phyloP scores from a whole-genome alignment of 2,888 invertebrate species.

The Xylota segnis region DNA sequence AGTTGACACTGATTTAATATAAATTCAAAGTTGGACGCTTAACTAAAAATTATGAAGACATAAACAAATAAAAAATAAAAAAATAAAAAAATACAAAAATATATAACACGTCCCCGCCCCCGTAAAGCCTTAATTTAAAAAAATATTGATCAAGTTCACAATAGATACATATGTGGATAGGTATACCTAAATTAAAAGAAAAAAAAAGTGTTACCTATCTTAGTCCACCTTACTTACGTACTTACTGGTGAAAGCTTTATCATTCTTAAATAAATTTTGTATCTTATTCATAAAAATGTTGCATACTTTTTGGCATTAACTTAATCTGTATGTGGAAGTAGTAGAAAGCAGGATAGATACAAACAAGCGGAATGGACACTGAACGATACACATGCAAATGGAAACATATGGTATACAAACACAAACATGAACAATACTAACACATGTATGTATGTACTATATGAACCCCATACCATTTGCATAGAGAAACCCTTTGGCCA shows the following conservation, averaged over 20 bases:
- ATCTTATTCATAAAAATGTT: constrained; percentile 33
- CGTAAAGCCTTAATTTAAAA: constrained; percentile 16
- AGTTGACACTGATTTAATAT: constrained; percentile 57
- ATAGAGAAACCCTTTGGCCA: constrained; percentile 88
- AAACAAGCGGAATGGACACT: not conserved
- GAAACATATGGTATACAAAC: constrained; percentile 16
- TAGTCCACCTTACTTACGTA: constrained; percentile 29
- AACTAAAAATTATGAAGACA: constrained; percentile 39
- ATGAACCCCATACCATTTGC: constrained; percentile 82
- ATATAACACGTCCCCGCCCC: constrained; percentile 27
- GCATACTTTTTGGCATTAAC: constrained; percentile 61
- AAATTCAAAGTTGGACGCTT: constrained; percentile 44
- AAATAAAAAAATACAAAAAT: not conserved
- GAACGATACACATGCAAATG: not conserved
- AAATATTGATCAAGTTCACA: constrained; percentile 22
- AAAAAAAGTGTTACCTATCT: not conserved
- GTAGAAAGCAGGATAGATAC: constrained; percentile 11
- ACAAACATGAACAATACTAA: constrained; percentile 9
- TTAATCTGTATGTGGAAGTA: not conserved
- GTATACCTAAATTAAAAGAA: not conserved
- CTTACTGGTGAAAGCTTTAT: constrained; percentile 10
- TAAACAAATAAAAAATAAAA: not conserved
- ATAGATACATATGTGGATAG: not conserved
- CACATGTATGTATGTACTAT: too few species aligned
- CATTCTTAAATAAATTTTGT: not conserved